Conservation (phyloP, 1,140 invertebrate genomes). For the Penaeus japonicus region DNA sequence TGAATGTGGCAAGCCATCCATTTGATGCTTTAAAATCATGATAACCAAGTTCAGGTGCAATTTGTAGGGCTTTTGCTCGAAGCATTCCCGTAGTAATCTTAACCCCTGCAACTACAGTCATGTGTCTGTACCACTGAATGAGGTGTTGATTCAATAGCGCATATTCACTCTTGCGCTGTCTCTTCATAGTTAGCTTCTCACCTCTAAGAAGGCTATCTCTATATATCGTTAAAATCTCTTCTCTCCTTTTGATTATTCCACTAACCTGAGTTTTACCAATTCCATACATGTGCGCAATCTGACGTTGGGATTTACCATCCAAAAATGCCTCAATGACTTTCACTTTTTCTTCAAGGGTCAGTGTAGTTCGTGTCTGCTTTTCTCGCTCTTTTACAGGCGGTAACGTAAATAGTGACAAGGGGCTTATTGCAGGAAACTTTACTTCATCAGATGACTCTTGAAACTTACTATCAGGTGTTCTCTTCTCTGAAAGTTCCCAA, state of each 20-base stretch:
- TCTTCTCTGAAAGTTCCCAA: constrained; percentile 6
- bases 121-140: constrained; percentile 58
- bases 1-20: constrained; percentile 59
- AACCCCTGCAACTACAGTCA: constrained; percentile 46
- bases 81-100: constrained; percentile 58
- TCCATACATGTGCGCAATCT: constrained; percentile 53
- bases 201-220: constrained; percentile 53
- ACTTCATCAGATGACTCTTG: background rate
- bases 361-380: constrained; percentile 53
- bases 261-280: constrained; percentile 58
- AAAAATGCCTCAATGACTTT: constrained; percentile 57
- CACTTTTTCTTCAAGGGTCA: constrained; percentile 56
- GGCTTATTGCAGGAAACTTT: constrained; percentile 44
- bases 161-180: constrained; percentile 54
- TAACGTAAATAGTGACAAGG: constrained; percentile 51
- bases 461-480: background rate
- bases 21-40: constrained; percentile 59
- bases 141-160: constrained; percentile 56
- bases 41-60: constrained; percentile 57
- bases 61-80: constrained; percentile 54
- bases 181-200: constrained; percentile 53
- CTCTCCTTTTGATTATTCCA: constrained; percentile 54
- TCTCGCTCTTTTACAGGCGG: constrained; percentile 52
- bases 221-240: constrained; percentile 51
- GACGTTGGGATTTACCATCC: constrained; percentile 56